Percentiles rank a stretch among this genome's conserved stretches.
Conservation (phyloP, 1,140 invertebrate species). For the Trichonephila clavata region DNA sequence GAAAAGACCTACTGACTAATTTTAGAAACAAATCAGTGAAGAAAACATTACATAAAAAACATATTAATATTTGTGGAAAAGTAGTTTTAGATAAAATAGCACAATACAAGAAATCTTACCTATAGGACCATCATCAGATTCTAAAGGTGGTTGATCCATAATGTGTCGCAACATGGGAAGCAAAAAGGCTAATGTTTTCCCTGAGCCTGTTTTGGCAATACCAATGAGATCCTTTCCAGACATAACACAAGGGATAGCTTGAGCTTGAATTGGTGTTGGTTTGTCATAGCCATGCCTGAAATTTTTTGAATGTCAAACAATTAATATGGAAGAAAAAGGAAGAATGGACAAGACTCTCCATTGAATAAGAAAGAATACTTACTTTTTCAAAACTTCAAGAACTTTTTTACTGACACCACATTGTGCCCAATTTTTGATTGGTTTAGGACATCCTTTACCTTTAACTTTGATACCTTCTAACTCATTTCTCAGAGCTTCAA, state of each 20-base stretch:
- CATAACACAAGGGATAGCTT: constrained; percentile 99
- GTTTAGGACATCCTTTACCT: constrained; percentile 94
- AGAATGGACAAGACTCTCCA: not conserved
- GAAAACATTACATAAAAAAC: too few relatives aligned
- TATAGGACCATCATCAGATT: constrained; percentile 98
- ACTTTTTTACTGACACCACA: constrained; percentile 98
- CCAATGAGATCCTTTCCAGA: constrained; percentile 97
- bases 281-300: constrained; percentile 92
- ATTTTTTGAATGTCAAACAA: not conserved
- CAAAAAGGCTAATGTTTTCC: constrained; percentile 99
- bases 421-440: constrained; percentile 98
- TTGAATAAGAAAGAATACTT: constrained; percentile 73
- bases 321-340: not conserved
- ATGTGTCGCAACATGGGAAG: constrained; percentile 99
- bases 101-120: constrained; percentile 81
- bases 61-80: too few relatives aligned
- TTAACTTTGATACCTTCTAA: constrained; percentile 85
- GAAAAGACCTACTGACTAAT: too few relatives aligned
- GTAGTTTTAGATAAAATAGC: too few relatives aligned
- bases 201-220: constrained; percentile 98
- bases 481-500: constrained; percentile 82
- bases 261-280: constrained; percentile 99
- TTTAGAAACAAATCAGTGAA: too few relatives aligned
- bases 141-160: constrained; percentile 94
- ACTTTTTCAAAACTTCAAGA: constrained; percentile 95